Evolutionary conservation across 2,113 vertebrate species (phyloP), one percentile per base, ranked within the genome.

Genomic region (Elachura formosa): DNA sequence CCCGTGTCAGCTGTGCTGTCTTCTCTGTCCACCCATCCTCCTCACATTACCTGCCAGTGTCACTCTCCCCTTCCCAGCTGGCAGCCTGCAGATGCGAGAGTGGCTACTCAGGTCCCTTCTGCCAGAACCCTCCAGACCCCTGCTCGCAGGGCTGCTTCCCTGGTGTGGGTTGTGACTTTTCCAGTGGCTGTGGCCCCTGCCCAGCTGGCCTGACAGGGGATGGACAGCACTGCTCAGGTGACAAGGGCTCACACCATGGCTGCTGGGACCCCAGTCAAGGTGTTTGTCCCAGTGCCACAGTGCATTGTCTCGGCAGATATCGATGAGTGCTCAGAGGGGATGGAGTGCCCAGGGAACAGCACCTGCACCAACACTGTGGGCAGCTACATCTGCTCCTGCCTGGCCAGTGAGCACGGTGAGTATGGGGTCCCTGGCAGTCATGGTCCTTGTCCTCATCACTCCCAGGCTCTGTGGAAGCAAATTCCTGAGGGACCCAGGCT

Each of bases 181-280:
- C 6, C 15, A 2, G 45, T 0, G 93, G 95, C 71, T 96, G 96
- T 0, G 87, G 81, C 14, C 87, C 96, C 71, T 96, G 96, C 67
- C 95, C 94, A 0, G 28, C 54, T 0, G 94, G 96, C 22, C 87
- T 96, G 75, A 94, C 90, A 0, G 95, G 96, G 0, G 92, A 96
- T 0, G 96, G 96, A 15, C 71, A 10, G 71, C 96, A 96, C 54
- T 96, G 96, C 38, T 84, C 96, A 95, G 96, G 96, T 96, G 82
- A 95, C 2, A 2, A n/a, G 63, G 52, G 63, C 67, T 92, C 3
- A 0, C 5, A 0, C 7, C 26, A 1, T 1, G 19, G 48, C 45
- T 40, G 11, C 76, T 0, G 3, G 45, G 59, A 61, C 33, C 11
- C 14, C 1, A 0, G 40, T 8, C 0, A 0, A 45, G 29, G 9